phyloP scores from a whole-genome alignment of 2,888 invertebrate species.

The Catotricha subobsoleta region DNA sequence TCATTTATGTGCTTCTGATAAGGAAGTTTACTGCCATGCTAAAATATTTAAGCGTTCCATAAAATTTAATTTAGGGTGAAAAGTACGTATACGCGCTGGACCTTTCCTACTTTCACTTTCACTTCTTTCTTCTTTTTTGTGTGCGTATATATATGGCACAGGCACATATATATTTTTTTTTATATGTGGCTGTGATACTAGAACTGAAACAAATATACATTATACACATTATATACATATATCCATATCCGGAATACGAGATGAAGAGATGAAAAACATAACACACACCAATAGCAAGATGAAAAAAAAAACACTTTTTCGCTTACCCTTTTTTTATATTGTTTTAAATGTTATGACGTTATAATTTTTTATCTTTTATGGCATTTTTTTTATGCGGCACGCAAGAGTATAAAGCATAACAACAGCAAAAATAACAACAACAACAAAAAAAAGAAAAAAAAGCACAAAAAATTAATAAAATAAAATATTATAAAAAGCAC shows the following conservation, averaged over 20 bases:
- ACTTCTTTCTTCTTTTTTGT: too few species aligned
- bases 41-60: background rate
- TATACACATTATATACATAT: too few species aligned
- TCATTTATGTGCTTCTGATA: background rate
- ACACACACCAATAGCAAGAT: background rate
- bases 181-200: too few species aligned
- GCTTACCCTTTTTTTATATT: background rate
- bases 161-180: too few species aligned
- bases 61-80: background rate
- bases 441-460: background rate
- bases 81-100: too few species aligned
- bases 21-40: background rate
- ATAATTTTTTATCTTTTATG: background rate
- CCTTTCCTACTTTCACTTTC: too few species aligned
- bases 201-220: too few species aligned
- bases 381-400: background rate
- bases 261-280: too few species aligned
- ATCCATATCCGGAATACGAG: too few species aligned
- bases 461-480: background rate
- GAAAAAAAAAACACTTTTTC: background rate
- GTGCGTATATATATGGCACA: too few species aligned
- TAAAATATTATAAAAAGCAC: background rate
- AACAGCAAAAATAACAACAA: too few species aligned
- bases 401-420: too few species aligned
- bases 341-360: background rate